These are phyloP conservation scores for Gastrophysa polygoni DNA, from an alignment of 2,888 invertebrate genomes.

Conservation along the genomic window DNA sequence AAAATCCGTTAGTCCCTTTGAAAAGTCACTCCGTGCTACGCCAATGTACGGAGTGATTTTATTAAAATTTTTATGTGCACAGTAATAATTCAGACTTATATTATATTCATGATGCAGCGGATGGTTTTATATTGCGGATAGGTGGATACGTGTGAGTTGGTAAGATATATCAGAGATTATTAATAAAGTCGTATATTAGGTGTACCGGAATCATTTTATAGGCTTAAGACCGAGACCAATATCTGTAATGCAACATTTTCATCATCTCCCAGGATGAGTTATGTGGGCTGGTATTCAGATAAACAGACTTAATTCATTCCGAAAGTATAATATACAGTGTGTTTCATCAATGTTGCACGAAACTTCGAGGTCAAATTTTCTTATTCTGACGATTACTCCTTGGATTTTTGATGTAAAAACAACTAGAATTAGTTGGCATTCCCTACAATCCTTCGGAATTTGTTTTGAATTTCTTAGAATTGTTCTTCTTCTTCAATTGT, in stretches of 20 bases:
- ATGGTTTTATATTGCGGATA: constrained; percentile 17
- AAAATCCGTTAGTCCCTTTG: no score
- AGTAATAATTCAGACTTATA: constrained; percentile 34
- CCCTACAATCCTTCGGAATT: no score
- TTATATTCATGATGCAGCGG: constrained; percentile 22
- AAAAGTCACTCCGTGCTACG: not conserved
- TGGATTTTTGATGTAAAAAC: no score
- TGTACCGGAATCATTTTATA: not conserved
- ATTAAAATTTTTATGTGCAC: constrained; percentile 39
- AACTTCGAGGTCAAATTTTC: no score
- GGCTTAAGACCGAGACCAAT: not conserved
- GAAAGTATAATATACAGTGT: no score
- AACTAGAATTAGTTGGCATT: no score
- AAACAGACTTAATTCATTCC: no score
- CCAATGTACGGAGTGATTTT: not conserved
- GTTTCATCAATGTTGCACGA: no score
- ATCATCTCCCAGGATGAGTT: not conserved
- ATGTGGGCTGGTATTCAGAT: no score
- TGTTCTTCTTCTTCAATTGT: no score
- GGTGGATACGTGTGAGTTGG: constrained; percentile 13
- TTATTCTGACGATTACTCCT: no score
- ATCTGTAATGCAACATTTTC: not conserved
- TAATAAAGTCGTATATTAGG: constrained; percentile 17
- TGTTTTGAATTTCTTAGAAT: no score
- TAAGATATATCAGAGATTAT: constrained; percentile 26